Evolutionary conservation across 1,140 invertebrate genomes (phyloP), one percentile per base, ranked within the genome.

Genomic region (Hypsibius dujardini): DNA sequence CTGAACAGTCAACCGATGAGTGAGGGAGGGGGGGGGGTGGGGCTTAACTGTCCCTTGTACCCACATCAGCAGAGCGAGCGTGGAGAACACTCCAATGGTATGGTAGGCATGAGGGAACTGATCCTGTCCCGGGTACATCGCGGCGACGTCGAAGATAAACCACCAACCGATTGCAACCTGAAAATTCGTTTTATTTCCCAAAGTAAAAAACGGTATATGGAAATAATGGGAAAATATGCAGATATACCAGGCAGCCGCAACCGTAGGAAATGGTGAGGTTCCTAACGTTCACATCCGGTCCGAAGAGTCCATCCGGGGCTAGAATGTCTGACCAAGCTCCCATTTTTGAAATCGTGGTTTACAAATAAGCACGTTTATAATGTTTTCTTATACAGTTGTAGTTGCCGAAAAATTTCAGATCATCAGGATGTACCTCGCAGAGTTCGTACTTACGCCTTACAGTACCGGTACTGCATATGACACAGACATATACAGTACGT

Each of bases 41-140:
- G n/a, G n/a, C n/a, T n/a, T n/a, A n/a, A n/a, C n/a, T n/a, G n/a
- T n/a, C n/a, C n/a, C n/a, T 56, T n/a, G 50, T 7, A 56, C 50
- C n/a, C n/a, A 56, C 50, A 56, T 7, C n/a, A 56, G 7, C n/a
- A 56, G 7, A 7, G 50, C 50, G 7, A 56, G 50, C 7, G 50
- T 56, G 50, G 50, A 7, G 50, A 56, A 56, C 7, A n/a, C 50
- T 56, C 50, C 50, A 7, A 56, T 7, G 50, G 50, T n/a, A 56
- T 56, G 50, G 50, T 56, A 56, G 50, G 7, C 50, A 56, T 56
- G 50, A 56, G 50, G 50, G n/a, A 56, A 56, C 50, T 56, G 50
- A 56, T 7, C n/a, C n/a, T 56, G 7, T 7, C 7, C 7, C 7
- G 50, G 50, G n/a, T 56, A 56, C n/a, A n/a, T 56, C n/a, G 50